phyloP scores from a whole-genome alignment of 2,797 vertebrate species.

The Sebastes alutus region DNA sequence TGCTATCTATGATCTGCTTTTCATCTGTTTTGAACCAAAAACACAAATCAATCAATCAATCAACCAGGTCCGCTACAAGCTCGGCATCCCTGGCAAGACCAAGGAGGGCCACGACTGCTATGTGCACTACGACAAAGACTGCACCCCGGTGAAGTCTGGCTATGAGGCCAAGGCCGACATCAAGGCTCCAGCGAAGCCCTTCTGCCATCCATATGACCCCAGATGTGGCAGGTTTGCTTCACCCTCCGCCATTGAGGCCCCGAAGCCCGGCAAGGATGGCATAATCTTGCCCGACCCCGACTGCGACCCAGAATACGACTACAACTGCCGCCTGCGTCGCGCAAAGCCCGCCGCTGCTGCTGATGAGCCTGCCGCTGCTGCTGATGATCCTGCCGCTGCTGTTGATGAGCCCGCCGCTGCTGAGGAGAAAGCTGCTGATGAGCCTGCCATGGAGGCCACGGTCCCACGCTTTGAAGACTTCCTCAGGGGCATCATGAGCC shows the following conservation, averaged over 20 bases:
- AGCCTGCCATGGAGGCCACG: conserved; percentile 35
- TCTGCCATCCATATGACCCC: conserved; percentile 84
- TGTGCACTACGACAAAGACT: conserved; percentile 84
- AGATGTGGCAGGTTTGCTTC: conserved; percentile 72
- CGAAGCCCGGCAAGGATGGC: conserved; percentile 44
- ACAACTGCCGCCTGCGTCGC: conserved; percentile 81
- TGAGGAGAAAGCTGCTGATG: conserved; percentile 46
- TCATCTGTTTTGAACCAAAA: conserved; percentile 61
- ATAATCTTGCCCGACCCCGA: conserved; percentile 80
- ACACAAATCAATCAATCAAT: conserved; percentile 62
- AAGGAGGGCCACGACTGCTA: conserved; percentile 85
- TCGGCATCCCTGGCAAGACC: conserved; percentile 81
- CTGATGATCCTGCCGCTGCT: conserved; percentile 44
- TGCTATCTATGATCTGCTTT: conserved; percentile 56
- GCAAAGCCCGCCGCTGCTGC: conserved; percentile 33
- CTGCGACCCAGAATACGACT: conserved; percentile 85
- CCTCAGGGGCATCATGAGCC: conserved; percentile 71
- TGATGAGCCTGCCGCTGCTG: conserved; percentile 2
- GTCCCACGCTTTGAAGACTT: conserved; percentile 76
- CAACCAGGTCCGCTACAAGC: conserved; percentile 77
- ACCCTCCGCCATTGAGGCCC: conserved; percentile 18
- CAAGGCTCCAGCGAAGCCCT: conserved; percentile 57
- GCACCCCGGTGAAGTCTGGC: conserved; percentile 67
- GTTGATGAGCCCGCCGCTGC: conserved; percentile 43
- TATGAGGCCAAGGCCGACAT: conserved; percentile 44